Evolutionary conservation across 2,113 vertebrate genomes (phyloP).

Genomic region (Procavia capensis): DNA sequence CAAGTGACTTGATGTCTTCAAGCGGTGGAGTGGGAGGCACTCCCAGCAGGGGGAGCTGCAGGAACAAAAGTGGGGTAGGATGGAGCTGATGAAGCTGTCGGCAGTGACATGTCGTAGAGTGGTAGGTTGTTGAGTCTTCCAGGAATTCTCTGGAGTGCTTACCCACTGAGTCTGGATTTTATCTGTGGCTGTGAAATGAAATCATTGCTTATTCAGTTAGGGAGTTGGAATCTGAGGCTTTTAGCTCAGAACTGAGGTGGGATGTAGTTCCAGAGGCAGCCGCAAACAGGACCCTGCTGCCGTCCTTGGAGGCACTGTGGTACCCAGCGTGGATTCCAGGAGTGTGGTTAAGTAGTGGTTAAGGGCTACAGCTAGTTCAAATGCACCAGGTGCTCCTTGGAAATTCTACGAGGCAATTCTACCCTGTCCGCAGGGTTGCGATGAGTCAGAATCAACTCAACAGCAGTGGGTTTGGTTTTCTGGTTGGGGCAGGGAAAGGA

Average conservation of each 20-base stretch:
- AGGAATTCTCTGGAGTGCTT: neutral
- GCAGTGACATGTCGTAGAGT: neutral
- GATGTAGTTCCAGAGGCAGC: conserved; percentile 3
- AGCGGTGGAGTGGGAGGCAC: neutral
- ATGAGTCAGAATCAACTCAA: too few relatives aligned
- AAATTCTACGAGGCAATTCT: too few relatives aligned
- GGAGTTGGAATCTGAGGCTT: neutral
- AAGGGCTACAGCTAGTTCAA: too few relatives aligned
- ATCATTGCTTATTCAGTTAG: neutral
- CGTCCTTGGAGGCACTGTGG: neutral
- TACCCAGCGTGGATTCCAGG: rapidly evolving
- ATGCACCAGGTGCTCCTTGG: too few relatives aligned
- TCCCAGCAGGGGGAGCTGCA: neutral
- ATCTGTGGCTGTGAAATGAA: neutral
- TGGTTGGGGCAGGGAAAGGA: neutral
- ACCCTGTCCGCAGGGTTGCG: too few relatives aligned
- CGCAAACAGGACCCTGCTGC: conserved; percentile 29
- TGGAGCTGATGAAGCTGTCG: neutral
- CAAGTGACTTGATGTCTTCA: neutral
- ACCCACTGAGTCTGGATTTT: neutral
- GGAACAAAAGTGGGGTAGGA: neutral
- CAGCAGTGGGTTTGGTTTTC: too few relatives aligned
- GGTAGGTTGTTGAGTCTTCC: neutral
- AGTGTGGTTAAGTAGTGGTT: too few relatives aligned
- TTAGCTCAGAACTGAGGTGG: neutral